Evolutionary conservation across 1,140 invertebrate genomes (phyloP), one percentile per base, ranked within the genome.

Genomic region (Lordiphosa stackelbergi): DNA sequence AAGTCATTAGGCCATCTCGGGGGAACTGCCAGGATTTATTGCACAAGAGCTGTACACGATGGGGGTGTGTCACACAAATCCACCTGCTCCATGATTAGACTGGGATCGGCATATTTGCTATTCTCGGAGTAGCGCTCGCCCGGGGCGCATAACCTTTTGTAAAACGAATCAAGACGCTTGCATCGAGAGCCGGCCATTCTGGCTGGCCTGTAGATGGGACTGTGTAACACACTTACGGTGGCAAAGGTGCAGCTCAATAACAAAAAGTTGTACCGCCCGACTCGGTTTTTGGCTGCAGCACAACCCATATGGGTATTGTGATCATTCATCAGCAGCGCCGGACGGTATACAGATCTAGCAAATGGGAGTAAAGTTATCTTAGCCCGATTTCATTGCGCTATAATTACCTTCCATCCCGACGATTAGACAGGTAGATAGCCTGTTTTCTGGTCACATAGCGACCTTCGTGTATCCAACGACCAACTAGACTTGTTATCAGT

Each of bases 301-400:
- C 69, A 72, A 36, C 69, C 69, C 41, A 69, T 53, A n/a, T 59
- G 54, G 1, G 60, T 45, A 34, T 72, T 72, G n/a, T 60, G 65
- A 37, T 72, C 65, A 4, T 55, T 47, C 55, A 72, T 70, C 8
- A 69, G 37, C 9, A 72, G 52, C n/a, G 37, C 22, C 0, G 28
- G 9, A 4, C 36, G 36, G 1, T 47, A 35, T 3, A 59, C 28
- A 4, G 51, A 22, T 36, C 64, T 63, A 6, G 7, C 1, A 6
- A 19, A 38, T 6, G 5, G 2, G 9, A 4, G 12, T 22, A 2
- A 0, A 2, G 8, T 13, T 6, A 22, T 7, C 7, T 12, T 24
- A 9, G 7, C 10, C 8, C 0, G 0, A 46, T 13, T 46, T 2
- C 0, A 10, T n/a, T n/a, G n/a, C n/a, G n/a, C 0, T 11, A 11